Percentiles rank a stretch among this genome's conserved stretches.
Conservation (phyloP, 2,113 vertebrate genomes). For the human (Homo sapiens) region GRCh38 chr14:40939501-40940000, state of each 20-base stretch:
- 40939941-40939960: background rate
- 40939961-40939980: background rate
- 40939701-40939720: background rate
- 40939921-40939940: background rate
- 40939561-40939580: background rate
- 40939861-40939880: background rate
- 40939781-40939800: background rate
- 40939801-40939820: background rate
- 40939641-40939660: background rate
- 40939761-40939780: background rate
- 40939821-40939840: background rate
- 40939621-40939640: background rate
- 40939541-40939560: background rate
- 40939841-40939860: background rate
- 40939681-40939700: background rate
- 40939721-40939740: background rate
- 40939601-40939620: background rate
- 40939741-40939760: background rate
- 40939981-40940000: background rate
- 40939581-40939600: background rate
- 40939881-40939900: background rate
- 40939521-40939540: background rate
- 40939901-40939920: background rate
- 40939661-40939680: background rate
- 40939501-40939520: background rate